A percentile compares a stretch with the other conserved stretches of the same genome.
These are phyloP conservation scores for Diadumene lineata DNA, from an alignment of 92 coral and sea anemone genomes.

Conservation along the genomic window DNA sequence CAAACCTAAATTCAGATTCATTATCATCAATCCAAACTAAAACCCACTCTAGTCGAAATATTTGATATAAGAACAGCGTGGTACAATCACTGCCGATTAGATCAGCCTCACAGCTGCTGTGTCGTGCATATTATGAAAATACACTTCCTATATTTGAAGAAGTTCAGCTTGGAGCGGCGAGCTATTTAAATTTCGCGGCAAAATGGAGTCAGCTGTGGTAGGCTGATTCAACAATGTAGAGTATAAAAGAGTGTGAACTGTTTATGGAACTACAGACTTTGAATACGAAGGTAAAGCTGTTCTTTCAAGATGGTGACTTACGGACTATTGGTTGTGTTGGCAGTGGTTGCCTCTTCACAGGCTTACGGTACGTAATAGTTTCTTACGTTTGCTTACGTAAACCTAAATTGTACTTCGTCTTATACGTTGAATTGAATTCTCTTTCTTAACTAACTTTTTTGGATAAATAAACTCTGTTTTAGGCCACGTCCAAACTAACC, in stretches of 20 bases:
- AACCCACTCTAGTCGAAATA: background rate
- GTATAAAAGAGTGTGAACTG: background rate
- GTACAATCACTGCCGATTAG: background rate
- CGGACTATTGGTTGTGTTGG: constrained; percentile 15
- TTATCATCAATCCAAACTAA: background rate
- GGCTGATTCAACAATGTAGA: background rate
- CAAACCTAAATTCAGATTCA: background rate
- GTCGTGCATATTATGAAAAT: background rate
- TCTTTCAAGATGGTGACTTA: constrained; percentile 16
- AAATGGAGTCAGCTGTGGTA: background rate
- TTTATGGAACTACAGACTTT: background rate
- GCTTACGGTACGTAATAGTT: constrained; percentile 16
- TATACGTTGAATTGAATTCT: no score
- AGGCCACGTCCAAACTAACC: no score
- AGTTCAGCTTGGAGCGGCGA: background rate
- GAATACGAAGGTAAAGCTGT: background rate
- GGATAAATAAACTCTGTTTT: no score
- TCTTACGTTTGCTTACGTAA: background rate
- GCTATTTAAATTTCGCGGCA: background rate
- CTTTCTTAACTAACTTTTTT: no score
- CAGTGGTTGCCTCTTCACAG: constrained; percentile 14
- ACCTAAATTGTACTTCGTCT: background rate
- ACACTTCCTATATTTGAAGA: background rate
- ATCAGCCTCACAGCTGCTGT: background rate
- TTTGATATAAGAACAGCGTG: background rate